Base-by-base conservation (phyloP, 2,888 invertebrate species). In the Lasioglossum pauxillum region DNA sequence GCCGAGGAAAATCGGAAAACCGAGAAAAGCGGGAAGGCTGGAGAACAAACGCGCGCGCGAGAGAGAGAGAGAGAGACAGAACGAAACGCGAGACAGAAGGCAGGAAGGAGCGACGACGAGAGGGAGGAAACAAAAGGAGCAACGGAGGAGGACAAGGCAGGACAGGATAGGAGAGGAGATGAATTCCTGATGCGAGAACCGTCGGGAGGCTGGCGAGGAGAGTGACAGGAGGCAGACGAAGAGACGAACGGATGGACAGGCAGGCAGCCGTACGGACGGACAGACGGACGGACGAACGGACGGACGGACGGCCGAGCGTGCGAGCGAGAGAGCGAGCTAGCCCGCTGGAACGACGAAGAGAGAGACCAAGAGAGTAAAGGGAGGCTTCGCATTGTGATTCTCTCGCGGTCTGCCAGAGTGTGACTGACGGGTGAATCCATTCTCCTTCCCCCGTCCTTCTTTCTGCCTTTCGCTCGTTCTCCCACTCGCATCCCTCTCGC, bases 391-490 rank as follows among this genome's bases (percentile, higher is more conserved):
- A 94, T 94, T 94, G 94, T 94, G 93, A 94, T 94, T 94, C 94
- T 92, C 93, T 93, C 93, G 92, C 91, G 92, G 94, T 93, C 93
- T 93, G 92, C 94, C 93, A 93, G 93, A 88, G 93, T 94, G 92
- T 95, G 95, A 95, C 94, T 95, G 95, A 95, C 95, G 94, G 95
- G 91, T 95, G 95, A 95, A 95, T 95, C 94, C 94, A 91, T 93
- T 91, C 91, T 91, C 91, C 90, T 89, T 89, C 87, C 91, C 86
- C 87, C 74, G 80, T 82, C 72, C 90, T 90, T 91, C 86, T 84
- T 90, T 87, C 88, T 35, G 74, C 35, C 85, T 74, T 81, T 49
- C 88, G n/a, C 75, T 69, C 83, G 57, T 74, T 67, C 86, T 82
- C 82, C 67, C 73, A 67, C 82, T 72, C 35, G 23, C 73, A 74